A percentile compares a stretch with the other conserved stretches of the same genome.
phyloP scores from a whole-genome alignment of 2,113 vertebrate species.

The Candoia aspera region DNA sequence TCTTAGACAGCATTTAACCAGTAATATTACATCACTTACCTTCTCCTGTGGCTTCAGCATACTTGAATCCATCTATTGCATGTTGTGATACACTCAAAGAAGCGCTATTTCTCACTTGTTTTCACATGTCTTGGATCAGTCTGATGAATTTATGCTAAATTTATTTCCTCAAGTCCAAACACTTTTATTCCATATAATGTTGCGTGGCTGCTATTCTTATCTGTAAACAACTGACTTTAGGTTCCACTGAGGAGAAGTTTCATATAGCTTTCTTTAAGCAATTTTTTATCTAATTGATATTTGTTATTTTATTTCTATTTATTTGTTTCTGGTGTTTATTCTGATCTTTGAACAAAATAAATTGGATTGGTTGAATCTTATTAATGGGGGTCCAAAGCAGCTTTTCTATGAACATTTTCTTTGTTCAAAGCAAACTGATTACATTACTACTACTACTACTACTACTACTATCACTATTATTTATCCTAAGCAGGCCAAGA shows the following conservation, averaged over 20 bases:
- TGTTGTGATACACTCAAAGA: neutral
- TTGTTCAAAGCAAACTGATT: slow-evolving; percentile 6
- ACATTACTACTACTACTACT: neutral
- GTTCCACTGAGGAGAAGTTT: neutral
- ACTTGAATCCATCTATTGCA: neutral
- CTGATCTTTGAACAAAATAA: neutral
- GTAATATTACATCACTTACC: neutral
- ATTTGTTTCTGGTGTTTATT: neutral
- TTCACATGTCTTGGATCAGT: neutral
- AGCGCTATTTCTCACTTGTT: too few species aligned
- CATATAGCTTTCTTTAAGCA: neutral
- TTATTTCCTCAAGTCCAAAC: neutral
- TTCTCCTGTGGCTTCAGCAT: neutral
- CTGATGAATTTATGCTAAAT: neutral
- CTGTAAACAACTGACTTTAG: neutral
- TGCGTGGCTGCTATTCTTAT: neutral
- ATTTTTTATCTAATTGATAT: neutral
- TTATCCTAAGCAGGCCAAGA: neutral
- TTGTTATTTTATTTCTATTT: neutral
- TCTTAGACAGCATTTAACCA: neutral
- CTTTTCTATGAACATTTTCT: slow-evolving; percentile 4
- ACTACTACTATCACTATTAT: neutral
- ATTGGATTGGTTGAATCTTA: neutral
- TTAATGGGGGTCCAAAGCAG: neutral
- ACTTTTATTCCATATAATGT: neutral